phyloP scores from a whole-genome alignment of 2,797 vertebrate genomes.

The Anguilla anguilla region DNA sequence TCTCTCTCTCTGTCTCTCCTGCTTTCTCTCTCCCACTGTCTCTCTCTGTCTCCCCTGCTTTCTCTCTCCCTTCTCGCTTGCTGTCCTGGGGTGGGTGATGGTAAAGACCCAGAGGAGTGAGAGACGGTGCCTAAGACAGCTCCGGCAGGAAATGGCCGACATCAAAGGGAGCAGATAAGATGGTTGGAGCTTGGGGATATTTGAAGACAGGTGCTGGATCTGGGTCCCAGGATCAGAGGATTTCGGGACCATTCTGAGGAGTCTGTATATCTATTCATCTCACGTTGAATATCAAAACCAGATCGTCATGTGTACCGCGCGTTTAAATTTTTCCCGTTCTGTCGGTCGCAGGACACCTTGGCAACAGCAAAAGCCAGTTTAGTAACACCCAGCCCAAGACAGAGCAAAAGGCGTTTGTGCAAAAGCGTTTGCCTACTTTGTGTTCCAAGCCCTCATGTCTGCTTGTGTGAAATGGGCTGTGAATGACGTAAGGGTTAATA shows the following conservation, averaged over 20 bases:
- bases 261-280: background rate
- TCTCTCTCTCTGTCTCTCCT: too few relatives aligned
- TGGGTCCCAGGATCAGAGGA: background rate
- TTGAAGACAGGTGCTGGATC: background rate
- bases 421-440: background rate
- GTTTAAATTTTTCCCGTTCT: background rate
- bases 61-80: background rate
- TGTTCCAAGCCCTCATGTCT: background rate
- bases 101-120: background rate
- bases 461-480: background rate
- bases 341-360: background rate
- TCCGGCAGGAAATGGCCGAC: background rate
- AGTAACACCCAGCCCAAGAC: background rate
- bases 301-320: background rate
- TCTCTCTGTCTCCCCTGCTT: too few relatives aligned
- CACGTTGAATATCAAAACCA: background rate
- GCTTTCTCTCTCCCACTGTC: background rate
- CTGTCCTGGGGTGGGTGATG: background rate
- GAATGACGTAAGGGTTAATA: background rate
- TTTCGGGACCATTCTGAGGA: background rate
- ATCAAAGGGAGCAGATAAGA: slow-evolving; percentile 18
- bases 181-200: background rate
- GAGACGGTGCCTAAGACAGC: background rate
- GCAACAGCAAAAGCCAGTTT: background rate
- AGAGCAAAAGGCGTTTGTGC: background rate